Evolutionary conservation across 2,113 vertebrate species (phyloP), one percentile per base, ranked within the genome.

Genomic region (Lycaon pictus): DNA sequence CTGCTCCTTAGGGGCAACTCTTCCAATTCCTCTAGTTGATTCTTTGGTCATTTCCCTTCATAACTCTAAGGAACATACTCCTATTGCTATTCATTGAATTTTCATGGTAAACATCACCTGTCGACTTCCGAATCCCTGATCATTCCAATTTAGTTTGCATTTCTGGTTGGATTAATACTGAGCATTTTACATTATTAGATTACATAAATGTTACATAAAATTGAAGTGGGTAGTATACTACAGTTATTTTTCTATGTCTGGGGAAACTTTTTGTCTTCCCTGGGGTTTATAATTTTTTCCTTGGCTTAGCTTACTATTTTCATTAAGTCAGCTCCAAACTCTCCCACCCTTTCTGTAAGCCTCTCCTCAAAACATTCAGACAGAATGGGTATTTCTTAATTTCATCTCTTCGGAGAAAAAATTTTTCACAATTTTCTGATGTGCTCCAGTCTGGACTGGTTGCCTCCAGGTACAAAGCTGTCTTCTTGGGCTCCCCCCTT

Each of bases 211-310:
- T 23, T 48, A 35, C 1, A 43, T n/a, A 89, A 55, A 48, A 94
- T 1, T 37, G n/a, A 80, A 43, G 13, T 11, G 27, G 4, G n/a
- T 5, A 29, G n/a, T 23, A 15, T 5, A 11, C 16, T 10, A 0
- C 11, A 71, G 86, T 29, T 17, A 29, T 37, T 60, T 43, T 72
- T 81, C 85, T 79, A 4, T 11, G 53, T 43, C 60, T 95, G 9
- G 48, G 88, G 37, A 71, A 74, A 17, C 60, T n/a, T 77, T 58
- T 48, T 32, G 76, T 56, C 88, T 97, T 74, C 86, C 32, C 32
- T 55, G 43, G 35, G 65, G 25, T 63, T 55, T 29, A 27, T 32
- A 23, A 12, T 16, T 55, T 63, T 43, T 84, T 37, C 19, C 48
- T 92, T 83, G 74, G 90, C 43, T 74, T 83, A 35, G 35, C 22